Base-by-base conservation (phyloP, 2,113 vertebrate species). In the Smithornis capensis region DNA sequence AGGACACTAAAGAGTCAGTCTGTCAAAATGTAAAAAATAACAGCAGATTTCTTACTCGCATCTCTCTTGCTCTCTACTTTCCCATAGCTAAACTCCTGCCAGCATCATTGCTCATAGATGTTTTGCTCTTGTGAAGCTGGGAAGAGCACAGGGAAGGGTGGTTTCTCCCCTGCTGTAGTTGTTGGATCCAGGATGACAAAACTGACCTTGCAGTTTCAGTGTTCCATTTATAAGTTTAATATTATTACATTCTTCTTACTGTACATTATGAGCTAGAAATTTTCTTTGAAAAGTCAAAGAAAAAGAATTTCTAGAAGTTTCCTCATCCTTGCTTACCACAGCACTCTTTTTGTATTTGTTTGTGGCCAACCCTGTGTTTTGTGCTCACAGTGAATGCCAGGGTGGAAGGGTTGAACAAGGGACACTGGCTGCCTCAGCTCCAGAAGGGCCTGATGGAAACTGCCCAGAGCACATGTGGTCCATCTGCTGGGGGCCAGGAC, bases 361-460 rank as follows among this genome's bases (percentile, higher is more conserved):
- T 59, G 42, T 57, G 57, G 45, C 70, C 40, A 86, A 0, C 19
- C 52, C 40, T 9, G 2, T 8, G 7, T 80, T 89, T 73, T 75
- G 14, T 68, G 77, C 68, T 73, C 37, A 37, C 25, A 49, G 25
- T 8, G 33, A 73, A 59, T 33, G 12, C 25, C 4, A 3, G 62
- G 23, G 8, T 75, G 57, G n/a, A 69, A 25, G 27, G 31, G 24
- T 56, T 80, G 53, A 85, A 28, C 0, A 0, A 25, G 18, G 24
- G 31, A 76, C 11, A 1, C 56, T 70, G 70, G 24, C 73, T 88
- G 60, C 40, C 23, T 52, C 42, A 14, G 6, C 15, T 52, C 44
- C 64, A 12, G 14, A 25, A 55, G 7, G 22, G 21, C 42, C 52
- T 3, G 2, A 21, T 37, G 50, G 49, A 59, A 90, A 23, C 52